Evolutionary conservation across 2,888 invertebrate genomes (phyloP), one percentile per base, ranked within the genome.

Genomic region (Osmoderma eremita): DNA sequence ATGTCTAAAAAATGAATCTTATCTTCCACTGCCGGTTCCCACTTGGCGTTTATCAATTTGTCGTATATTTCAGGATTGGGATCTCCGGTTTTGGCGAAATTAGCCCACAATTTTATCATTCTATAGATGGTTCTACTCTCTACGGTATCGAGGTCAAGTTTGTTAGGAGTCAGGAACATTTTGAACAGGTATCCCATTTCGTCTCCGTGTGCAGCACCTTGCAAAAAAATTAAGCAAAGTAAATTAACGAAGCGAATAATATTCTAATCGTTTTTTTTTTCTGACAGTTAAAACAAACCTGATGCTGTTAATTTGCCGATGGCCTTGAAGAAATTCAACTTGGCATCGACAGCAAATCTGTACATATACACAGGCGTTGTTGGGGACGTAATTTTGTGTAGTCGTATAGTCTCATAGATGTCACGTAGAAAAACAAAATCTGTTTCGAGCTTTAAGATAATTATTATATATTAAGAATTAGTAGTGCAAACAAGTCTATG

Each of bases 161-260:
- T 54, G 39, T 56, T 62, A 10, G 74, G 72, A 4, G 65, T 61
- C 2, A 73, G 69, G 13, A 54, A 30, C 54, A 63, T 70, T 61
- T 75, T 74, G 65, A 78, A 78, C 12, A 77, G 51, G 61, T 78
- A 78, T 13, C 75, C 75, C 15, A 78, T 56, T 15, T 78, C 78
- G 67, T 78, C 78, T 38, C 69, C 75, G 68, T 78, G 78, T 17
- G 71, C 68, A 4, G 70, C 75, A 48, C 77, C 78, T 77, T 30
- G 1, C 30, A 30, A 30, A 10, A 6, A 30, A 30, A 30, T 30
- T 50, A 54, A 72, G 69, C 1, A 4, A 50, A 22, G 10, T 41
- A 38, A 36, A 13, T n/a, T n/a, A n/a, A n/a, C n/a, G n/a, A n/a
- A n/a, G n/a, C n/a, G n/a, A n/a, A n/a, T n/a, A n/a, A 39, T 36